Conservation (phyloP, 2,113 vertebrate genomes). For the Dicaeum eximium region DNA sequence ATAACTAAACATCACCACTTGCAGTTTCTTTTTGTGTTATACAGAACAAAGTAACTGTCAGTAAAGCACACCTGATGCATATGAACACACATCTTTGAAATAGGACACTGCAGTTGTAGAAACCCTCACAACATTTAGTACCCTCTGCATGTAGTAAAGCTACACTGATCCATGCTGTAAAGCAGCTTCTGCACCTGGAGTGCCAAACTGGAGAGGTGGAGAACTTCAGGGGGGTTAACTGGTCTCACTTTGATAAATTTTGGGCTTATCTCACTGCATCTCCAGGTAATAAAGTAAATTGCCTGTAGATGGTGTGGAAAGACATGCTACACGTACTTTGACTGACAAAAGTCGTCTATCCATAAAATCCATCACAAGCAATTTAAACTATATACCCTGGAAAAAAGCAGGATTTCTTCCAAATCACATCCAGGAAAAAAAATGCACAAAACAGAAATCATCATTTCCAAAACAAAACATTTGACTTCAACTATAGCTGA, state of each 20-base stretch:
- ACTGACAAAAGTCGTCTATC: background rate
- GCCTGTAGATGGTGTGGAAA: slow-evolving; percentile 10
- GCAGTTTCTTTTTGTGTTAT: background rate
- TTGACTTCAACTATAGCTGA: background rate
- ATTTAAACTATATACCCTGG: background rate
- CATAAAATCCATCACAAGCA: background rate
- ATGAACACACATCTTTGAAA: background rate
- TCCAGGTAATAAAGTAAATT: background rate
- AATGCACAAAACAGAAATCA: background rate
- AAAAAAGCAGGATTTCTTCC: background rate
- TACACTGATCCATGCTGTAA: background rate
- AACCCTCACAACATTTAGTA: background rate
- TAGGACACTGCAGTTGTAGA: background rate
- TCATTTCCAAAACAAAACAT: background rate
- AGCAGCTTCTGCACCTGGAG: background rate
- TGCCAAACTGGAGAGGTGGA: background rate
- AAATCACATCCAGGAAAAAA: background rate
- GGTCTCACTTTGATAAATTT: background rate
- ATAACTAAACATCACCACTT: background rate
- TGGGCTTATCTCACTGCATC: background rate
- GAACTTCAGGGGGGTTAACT: background rate
- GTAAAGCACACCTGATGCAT: background rate
- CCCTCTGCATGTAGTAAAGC: background rate
- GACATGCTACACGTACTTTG: background rate
- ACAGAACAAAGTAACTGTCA: background rate